Evolutionary conservation across 2,797 vertebrate genomes (phyloP).

Genomic region (Pseudochaenichthys georgianus): DNA sequence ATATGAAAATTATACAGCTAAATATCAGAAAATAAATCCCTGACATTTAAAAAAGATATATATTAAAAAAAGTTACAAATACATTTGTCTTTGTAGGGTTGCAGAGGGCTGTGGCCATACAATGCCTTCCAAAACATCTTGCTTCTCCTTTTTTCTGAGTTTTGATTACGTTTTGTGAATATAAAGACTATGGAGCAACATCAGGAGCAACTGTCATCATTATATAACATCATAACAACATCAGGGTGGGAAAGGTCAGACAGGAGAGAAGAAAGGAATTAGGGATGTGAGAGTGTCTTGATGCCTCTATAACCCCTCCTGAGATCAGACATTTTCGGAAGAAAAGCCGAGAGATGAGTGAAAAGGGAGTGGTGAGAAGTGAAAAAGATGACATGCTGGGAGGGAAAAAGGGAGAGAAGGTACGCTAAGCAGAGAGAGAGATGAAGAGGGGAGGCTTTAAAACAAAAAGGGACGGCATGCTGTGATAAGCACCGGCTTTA

Average conservation of each 20-base stretch:
- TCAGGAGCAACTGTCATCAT: constrained; percentile 1
- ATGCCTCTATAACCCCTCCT: constrained; percentile 18
- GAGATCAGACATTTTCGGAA: constrained; percentile 32
- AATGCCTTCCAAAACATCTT: not conserved
- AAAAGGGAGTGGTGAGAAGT: constrained; percentile 30
- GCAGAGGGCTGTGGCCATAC: no score
- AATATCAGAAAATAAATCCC: constrained; percentile 3
- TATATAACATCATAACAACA: not conserved
- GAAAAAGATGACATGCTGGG: constrained; percentile 41
- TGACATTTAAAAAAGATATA: not conserved
- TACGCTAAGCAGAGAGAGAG: constrained; percentile 44
- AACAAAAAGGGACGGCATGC: constrained; percentile 51
- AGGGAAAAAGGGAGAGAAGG: constrained; percentile 19
- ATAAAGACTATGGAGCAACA: not conserved
- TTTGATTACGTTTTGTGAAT: no score
- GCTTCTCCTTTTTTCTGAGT: no score
- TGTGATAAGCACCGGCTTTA: constrained; percentile 57
- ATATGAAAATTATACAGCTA: not conserved
- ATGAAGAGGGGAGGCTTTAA: constrained; percentile 27
- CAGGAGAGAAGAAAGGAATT: not conserved
- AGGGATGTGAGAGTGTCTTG: constrained; percentile 16
- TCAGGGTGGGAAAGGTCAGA: not conserved
- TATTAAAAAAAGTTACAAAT: not conserved
- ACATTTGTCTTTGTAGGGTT: not conserved
- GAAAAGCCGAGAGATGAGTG: constrained; percentile 6